Evolutionary conservation across 2,113 vertebrate species (phyloP).

Genomic region (Sinosuthora webbiana): DNA sequence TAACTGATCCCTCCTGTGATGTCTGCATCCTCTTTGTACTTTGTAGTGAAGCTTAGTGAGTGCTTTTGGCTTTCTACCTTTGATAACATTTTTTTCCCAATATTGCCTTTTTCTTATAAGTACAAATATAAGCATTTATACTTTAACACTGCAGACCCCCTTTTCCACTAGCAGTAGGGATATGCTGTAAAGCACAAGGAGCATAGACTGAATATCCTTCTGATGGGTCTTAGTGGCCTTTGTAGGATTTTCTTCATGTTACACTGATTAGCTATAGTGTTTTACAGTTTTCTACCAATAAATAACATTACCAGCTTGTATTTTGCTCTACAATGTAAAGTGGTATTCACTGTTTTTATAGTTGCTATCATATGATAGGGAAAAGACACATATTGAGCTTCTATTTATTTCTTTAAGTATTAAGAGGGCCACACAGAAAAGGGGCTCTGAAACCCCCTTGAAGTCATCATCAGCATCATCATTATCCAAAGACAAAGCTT

Average conservation of each 20-base stretch:
- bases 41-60: background rate
- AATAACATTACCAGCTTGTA: background rate
- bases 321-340: background rate
- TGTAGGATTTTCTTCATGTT: background rate
- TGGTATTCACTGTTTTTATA: background rate
- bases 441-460: background rate
- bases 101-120: background rate
- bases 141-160: background rate
- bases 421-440: background rate
- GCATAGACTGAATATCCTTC: background rate
- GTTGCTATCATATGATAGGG: background rate
- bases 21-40: background rate
- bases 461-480: background rate
- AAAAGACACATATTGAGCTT: background rate
- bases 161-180: background rate
- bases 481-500: background rate
- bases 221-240: background rate
- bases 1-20: background rate
- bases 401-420: background rate
- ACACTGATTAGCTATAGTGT: background rate
- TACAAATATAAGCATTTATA: background rate
- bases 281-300: background rate
- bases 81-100: background rate
- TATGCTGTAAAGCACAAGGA: background rate
- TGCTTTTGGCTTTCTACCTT: background rate